phyloP scores from a whole-genome alignment of 2,797 vertebrate genomes.

The Phoebastria nigripes region DNA sequence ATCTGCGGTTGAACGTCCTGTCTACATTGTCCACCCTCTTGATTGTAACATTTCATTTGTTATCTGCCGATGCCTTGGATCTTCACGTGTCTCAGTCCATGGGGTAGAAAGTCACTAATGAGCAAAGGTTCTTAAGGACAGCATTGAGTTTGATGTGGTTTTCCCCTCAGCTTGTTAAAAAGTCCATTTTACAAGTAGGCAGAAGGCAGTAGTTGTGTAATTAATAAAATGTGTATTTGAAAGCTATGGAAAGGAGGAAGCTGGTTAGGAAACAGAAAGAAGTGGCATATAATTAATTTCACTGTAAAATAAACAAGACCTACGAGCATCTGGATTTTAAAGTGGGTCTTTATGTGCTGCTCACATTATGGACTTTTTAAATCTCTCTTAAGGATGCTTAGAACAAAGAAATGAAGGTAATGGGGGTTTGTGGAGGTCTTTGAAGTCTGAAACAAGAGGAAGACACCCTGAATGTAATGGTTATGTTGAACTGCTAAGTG shows the following conservation, averaged over 20 bases:
- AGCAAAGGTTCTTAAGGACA: neutral
- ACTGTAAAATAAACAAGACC: neutral
- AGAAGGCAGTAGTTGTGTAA: neutral
- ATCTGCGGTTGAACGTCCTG: neutral
- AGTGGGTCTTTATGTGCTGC: slow-evolving; percentile 2
- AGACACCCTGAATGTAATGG: neutral
- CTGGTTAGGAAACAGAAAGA: slow-evolving; percentile 16
- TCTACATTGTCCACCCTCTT: neutral
- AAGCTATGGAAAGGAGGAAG: neutral
- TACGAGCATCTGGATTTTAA: slow-evolving; percentile 14
- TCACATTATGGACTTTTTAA: neutral
- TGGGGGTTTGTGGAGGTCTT: slow-evolving; percentile 41
- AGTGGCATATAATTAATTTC: slow-evolving; percentile 10
- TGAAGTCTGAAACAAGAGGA: slow-evolving; percentile 16
- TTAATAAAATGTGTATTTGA: neutral
- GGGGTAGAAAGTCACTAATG: neutral
- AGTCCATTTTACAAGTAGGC: neutral
- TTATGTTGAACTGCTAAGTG: neutral
- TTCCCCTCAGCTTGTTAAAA: neutral
- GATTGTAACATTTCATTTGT: neutral
- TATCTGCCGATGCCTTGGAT: neutral
- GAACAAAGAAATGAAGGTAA: slow-evolving; percentile 39
- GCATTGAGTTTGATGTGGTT: neutral
- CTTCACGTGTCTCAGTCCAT: neutral
- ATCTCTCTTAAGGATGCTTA: neutral